These are phyloP conservation scores for Pipra filicauda DNA, from an alignment of 2,113 vertebrate species.

Conservation along the genomic window DNA sequence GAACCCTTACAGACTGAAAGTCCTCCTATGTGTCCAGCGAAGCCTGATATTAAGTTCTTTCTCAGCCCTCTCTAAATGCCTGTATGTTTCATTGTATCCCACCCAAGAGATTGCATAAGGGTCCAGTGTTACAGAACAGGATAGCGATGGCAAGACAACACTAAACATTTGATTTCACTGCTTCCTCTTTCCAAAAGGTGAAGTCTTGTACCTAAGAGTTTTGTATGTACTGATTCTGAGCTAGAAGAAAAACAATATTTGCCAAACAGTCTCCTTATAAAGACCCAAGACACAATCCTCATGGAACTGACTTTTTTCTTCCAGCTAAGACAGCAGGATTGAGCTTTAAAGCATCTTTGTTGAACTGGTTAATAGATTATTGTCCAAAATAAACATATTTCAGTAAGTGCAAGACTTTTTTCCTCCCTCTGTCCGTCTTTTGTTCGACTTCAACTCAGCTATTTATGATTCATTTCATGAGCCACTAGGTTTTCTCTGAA, in stretches of 20 bases:
- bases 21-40: accelerated
- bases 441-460: conserved; percentile 58
- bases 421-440: conserved; percentile 30
- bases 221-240: neutral
- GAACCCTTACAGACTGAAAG: neutral
- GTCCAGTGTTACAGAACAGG: neutral
- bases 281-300: neutral
- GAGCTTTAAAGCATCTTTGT: conserved; percentile 24
- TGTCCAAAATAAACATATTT: conserved; percentile 68
- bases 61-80: neutral
- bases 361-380: conserved; percentile 58
- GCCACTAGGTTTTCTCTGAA: conserved; percentile 66
- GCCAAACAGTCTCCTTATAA: neutral
- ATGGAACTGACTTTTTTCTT: neutral
- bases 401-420: conserved; percentile 45
- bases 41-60: neutral
- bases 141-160: neutral
- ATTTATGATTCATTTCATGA: conserved; percentile 75
- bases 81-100: neutral
- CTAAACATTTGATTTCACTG: neutral
- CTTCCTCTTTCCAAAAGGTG: neutral
- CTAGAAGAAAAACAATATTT: neutral
- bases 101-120: neutral
- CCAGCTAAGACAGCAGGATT: neutral
- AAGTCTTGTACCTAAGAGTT: neutral